phyloP scores from a whole-genome alignment of 2,113 vertebrate species.

The Semicossyphus pulcher region DNA sequence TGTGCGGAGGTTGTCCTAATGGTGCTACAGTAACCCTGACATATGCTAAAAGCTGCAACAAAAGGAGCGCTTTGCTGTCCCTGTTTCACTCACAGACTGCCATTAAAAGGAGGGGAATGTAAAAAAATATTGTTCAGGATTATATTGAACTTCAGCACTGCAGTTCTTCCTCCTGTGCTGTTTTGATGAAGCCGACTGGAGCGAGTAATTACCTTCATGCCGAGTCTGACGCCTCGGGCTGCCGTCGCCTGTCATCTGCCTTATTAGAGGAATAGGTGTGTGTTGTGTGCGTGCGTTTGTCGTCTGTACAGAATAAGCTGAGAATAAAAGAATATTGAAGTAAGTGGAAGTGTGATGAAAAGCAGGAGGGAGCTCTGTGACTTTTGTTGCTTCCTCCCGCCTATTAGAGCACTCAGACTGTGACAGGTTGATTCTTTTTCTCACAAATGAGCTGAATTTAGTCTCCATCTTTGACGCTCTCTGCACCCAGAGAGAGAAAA shows the following conservation, averaged over 20 bases:
- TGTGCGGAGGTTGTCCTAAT: constrained; percentile 38
- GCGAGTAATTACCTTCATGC: constrained; percentile 26
- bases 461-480: neutral
- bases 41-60: constrained; percentile 47
- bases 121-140: constrained; percentile 19
- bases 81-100: constrained; percentile 37
- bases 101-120: constrained; percentile 19
- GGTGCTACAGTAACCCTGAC: constrained; percentile 75
- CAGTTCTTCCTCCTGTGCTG: constrained; percentile 9
- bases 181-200: constrained; percentile 27
- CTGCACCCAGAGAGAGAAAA: neutral
- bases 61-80: constrained; percentile 47
- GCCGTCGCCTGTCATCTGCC: constrained; percentile 43
- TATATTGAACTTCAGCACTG: constrained; percentile 6
- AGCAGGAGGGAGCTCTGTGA: constrained; percentile 11
- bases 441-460: constrained; percentile 9
- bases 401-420: neutral
- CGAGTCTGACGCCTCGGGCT: constrained; percentile 27
- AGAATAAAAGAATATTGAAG: constrained; percentile 19
- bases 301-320: constrained; percentile 35
- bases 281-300: constrained; percentile 4
- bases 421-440: neutral
- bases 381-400: constrained; percentile 31
- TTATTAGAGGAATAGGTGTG: constrained; percentile 46
- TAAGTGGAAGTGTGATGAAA: constrained; percentile 8